Percentiles rank a stretch among this genome's conserved stretches.
Evolutionary conservation across 2,797 vertebrate genomes (phyloP).

Genomic region (Lagocephalus sceleratus): DNA sequence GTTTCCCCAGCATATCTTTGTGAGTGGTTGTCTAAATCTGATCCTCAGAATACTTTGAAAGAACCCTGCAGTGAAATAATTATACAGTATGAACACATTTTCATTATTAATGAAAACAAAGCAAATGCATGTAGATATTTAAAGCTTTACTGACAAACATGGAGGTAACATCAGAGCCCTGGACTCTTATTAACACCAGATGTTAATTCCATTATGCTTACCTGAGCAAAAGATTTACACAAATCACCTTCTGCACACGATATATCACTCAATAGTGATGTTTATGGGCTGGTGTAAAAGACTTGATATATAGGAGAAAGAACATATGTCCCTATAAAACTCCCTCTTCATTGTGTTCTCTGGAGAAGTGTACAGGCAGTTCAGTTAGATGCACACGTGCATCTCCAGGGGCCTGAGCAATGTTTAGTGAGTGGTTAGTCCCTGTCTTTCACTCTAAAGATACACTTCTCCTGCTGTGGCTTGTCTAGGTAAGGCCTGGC

Average conservation of each 20-base stretch:
- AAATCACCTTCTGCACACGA: constrained; percentile 50
- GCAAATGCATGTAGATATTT: too few species aligned
- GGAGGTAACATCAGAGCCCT: constrained; percentile 15
- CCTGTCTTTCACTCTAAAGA: constrained; percentile 26
- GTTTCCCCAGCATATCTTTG: not conserved
- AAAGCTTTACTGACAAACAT: not conserved
- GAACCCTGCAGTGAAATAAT: too few species aligned
- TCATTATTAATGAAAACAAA: too few species aligned
- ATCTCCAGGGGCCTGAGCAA: constrained; percentile 63
- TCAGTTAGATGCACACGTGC: constrained; percentile 62
- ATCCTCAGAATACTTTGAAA: too few species aligned
- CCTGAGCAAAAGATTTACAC: constrained; percentile 21
- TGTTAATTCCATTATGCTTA: constrained; percentile 50
- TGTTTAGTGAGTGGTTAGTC: constrained; percentile 76
- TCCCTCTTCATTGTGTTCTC: constrained; percentile 69
- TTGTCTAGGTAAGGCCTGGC: constrained; percentile 44
- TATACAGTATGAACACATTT: too few species aligned
- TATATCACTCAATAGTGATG: constrained; percentile 65
- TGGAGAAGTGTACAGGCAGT: constrained; percentile 69
- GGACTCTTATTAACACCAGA: constrained; percentile 23
- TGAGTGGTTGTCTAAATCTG: too few species aligned
- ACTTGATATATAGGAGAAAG: constrained; percentile 67
- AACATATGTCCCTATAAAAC: constrained; percentile 80
- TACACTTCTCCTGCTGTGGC: constrained; percentile 11
- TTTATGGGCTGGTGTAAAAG: constrained; percentile 72